Percentiles rank a stretch among this genome's conserved stretches.
These are phyloP conservation scores for Lagothrix lagotricha DNA, from an alignment of 2,797 vertebrate genomes.

Conservation along the genomic window DNA sequence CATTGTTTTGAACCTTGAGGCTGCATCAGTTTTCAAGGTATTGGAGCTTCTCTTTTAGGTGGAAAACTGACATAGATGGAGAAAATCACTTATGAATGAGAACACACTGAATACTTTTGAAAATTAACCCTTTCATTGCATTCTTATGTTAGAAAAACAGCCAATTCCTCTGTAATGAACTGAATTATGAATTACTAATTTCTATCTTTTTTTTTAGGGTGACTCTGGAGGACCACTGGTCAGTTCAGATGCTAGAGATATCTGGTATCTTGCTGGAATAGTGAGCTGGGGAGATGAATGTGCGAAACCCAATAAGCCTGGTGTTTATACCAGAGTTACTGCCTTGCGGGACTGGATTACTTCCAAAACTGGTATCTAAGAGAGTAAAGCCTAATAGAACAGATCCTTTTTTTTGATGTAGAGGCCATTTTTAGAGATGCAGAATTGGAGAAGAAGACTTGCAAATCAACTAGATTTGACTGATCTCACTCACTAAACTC, in stretches of 20 bases:
- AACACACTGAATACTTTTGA: not conserved
- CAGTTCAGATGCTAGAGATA: slow-evolving; percentile 79
- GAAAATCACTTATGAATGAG: not conserved
- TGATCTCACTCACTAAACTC: not conserved
- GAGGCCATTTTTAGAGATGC: not conserved
- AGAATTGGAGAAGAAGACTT: not conserved
- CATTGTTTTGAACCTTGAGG: not conserved
- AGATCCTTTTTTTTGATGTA: not conserved
- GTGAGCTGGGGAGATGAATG: slow-evolving; percentile 89
- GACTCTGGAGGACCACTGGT: slow-evolving; percentile 89
- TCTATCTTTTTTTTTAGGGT: slow-evolving; percentile 79
- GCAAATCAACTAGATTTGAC: not conserved
- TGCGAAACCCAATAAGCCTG: slow-evolving; percentile 84
- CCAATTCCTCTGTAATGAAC: not conserved
- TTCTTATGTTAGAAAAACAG: not conserved
- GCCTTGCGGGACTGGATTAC: slow-evolving; percentile 85
- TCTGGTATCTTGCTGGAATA: slow-evolving; percentile 87
- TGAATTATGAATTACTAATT: slow-evolving; percentile 24
- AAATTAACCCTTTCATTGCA: not conserved
- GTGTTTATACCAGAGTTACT: slow-evolving; percentile 86
- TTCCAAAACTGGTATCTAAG: slow-evolving; percentile 83
- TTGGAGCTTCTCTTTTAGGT: not conserved
- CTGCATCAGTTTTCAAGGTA: not conserved
- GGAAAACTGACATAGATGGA: not conserved
- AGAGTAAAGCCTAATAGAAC: not conserved